Evolutionary conservation across 2,113 vertebrate genomes (phyloP).

Genomic region (Antechinus stuartii): DNA sequence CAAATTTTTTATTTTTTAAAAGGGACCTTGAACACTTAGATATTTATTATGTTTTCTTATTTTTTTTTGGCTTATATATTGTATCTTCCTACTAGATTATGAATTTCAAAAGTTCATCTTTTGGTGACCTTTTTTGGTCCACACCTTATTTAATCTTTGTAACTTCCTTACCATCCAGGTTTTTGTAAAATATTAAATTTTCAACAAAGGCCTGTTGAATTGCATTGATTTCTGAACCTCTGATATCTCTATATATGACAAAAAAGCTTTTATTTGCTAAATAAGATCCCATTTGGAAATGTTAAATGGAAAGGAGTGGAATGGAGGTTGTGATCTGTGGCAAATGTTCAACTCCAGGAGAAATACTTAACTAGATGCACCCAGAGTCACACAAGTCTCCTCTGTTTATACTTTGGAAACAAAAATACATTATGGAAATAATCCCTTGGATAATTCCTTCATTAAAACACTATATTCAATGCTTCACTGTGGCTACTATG

Average conservation of each 20-base stretch:
- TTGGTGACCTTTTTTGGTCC: not conserved
- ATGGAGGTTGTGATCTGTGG: not conserved
- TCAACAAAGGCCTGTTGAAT: not conserved
- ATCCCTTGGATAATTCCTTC: not conserved
- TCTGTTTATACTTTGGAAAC: not conserved
- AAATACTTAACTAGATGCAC: not conserved
- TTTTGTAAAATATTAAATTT: not conserved
- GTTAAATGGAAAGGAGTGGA: not conserved
- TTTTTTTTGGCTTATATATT: not conserved
- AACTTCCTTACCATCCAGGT: not conserved
- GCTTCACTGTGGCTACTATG: not conserved
- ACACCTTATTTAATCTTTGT: not conserved
- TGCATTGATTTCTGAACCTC: not conserved
- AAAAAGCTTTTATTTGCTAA: not conserved
- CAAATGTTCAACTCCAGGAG: not conserved
- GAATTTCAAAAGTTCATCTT: not conserved
- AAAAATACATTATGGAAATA: not conserved
- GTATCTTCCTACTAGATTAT: not conserved
- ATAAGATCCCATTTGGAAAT: not conserved
- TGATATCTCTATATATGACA: not conserved
- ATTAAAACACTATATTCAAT: not conserved
- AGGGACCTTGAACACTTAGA: not conserved
- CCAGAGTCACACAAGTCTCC: not conserved
- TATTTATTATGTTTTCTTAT: not conserved
- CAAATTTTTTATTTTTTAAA: not conserved